Conservation (phyloP, 2,797 vertebrate genomes). For the Neosilurus mollespiculum region DNA sequence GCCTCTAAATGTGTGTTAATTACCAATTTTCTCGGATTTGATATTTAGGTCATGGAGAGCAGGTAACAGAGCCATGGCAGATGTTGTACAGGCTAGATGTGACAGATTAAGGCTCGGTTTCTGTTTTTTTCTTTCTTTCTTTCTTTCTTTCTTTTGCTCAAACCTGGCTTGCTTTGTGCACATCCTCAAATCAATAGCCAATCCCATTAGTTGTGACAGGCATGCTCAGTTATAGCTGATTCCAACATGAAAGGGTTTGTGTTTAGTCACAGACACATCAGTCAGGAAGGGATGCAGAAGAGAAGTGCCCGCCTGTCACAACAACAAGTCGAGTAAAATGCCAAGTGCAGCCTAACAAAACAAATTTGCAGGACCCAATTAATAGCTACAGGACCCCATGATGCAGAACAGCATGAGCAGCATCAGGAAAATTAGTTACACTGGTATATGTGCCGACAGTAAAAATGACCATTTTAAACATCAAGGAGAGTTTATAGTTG, state of each 20-base stretch:
- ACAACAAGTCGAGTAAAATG: conserved; percentile 45
- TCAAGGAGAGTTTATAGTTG: not conserved
- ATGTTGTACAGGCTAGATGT: conserved; percentile 31
- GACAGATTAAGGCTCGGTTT: conserved; percentile 44
- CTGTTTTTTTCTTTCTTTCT: not conserved
- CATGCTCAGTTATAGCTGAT: conserved; percentile 48
- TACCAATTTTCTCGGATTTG: not conserved
- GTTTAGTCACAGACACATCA: conserved; percentile 55
- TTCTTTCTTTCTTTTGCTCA: conserved; percentile 16
- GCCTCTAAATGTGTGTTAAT: conserved; percentile 10
- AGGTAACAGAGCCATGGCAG: conserved; percentile 7
- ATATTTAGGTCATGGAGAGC: conserved; percentile 31
- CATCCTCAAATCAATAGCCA: conserved; percentile 61
- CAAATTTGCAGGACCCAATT: not conserved
- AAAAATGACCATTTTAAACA: not conserved
- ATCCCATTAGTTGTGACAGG: conserved; percentile 71
- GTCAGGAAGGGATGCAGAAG: conserved; percentile 61
- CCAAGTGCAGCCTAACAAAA: not conserved
- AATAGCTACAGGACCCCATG: not conserved
- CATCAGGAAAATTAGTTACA: not conserved
- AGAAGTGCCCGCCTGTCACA: conserved; percentile 57
- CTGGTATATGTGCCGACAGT: not conserved
- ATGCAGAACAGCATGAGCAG: not conserved
- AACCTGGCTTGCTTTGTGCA: conserved; percentile 56
- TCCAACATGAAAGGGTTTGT: conserved; percentile 49